Evolutionary conservation across 2,888 invertebrate genomes (phyloP).

Genomic region (Watsonalla cultraria): DNA sequence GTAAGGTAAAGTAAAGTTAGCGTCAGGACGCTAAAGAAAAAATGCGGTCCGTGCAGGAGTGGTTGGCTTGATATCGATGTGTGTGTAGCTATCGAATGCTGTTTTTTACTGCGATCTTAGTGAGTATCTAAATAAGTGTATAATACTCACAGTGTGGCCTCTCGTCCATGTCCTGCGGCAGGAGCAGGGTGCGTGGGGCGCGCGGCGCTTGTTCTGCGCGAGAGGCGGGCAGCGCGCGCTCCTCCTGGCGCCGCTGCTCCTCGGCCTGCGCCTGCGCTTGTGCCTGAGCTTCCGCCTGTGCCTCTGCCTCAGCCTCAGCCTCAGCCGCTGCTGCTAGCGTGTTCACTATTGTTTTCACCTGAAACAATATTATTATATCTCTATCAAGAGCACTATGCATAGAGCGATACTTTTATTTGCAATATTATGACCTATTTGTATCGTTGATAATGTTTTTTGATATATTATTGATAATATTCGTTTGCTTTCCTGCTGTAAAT

Average conservation of each 20-base stretch:
- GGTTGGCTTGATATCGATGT: too few species aligned
- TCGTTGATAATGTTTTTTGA: too few species aligned
- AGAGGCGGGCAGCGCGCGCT: slow-evolving; percentile 36
- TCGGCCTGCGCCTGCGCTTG: slow-evolving; percentile 55
- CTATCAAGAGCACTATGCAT: too few species aligned
- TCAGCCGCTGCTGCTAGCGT: slow-evolving; percentile 63
- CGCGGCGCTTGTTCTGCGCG: slow-evolving; percentile 59
- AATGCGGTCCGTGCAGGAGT: too few species aligned
- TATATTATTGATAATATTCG: too few species aligned
- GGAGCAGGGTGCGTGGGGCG: slow-evolving; percentile 75
- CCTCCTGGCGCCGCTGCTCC: slow-evolving; percentile 32
- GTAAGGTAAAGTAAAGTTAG: too few species aligned
- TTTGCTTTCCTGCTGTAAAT: too few species aligned
- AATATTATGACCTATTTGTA: too few species aligned
- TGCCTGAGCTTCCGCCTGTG: slow-evolving; percentile 46
- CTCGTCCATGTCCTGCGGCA: slow-evolving; percentile 80
- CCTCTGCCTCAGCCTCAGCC: slow-evolving; percentile 52
- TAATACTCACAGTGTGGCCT: slow-evolving; percentile 87
- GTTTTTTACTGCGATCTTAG: too few species aligned
- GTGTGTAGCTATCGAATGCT: too few species aligned
- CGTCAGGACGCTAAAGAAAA: too few species aligned
- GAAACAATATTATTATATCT: slow-evolving; percentile 4
- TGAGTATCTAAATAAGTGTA: not conserved
- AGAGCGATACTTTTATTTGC: too few species aligned
- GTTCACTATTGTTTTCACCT: slow-evolving; percentile 73